A percentile compares a stretch with the other conserved stretches of the same genome.
phyloP scores from a whole-genome alignment of 2,113 vertebrate species.

The Tamias sibiricus region DNA sequence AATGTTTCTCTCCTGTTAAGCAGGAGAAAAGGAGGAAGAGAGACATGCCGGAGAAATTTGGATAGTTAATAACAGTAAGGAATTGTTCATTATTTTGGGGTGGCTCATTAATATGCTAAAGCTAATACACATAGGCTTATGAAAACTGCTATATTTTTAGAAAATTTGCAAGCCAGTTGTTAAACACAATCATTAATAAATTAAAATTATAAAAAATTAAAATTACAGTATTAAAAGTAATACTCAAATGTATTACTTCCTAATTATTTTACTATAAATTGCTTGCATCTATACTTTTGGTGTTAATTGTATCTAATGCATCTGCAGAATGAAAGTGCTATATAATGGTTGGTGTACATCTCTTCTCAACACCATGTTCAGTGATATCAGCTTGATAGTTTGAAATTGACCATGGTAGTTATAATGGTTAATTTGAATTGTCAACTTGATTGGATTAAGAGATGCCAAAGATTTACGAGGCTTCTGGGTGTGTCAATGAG shows the following conservation, averaged over 20 bases:
- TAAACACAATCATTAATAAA: conserved; percentile 26
- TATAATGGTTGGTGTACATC: not conserved
- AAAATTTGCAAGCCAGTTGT: conserved; percentile 31
- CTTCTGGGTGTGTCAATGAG: too few species aligned
- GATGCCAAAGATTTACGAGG: too few species aligned
- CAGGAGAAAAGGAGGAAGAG: not conserved
- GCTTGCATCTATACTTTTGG: not conserved
- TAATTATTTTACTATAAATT: conserved; percentile 41
- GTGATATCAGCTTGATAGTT: not conserved
- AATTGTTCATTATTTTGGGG: not conserved
- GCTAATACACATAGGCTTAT: not conserved
- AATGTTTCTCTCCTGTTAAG: not conserved
- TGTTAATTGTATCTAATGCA: not conserved
- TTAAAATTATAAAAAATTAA: conserved; percentile 23
- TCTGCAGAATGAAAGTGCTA: not conserved
- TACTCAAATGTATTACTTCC: not conserved
- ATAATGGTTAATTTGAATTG: too few species aligned
- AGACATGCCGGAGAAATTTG: not conserved
- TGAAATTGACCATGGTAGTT: not conserved
- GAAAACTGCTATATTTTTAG: not conserved
- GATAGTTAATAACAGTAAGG: not conserved
- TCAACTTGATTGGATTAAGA: too few species aligned
- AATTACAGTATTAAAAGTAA: not conserved
- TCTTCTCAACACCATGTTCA: not conserved
- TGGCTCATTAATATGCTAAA: not conserved